These are phyloP conservation scores for Colaptes auratus DNA, from an alignment of 2,113 vertebrate species.

Conservation along the genomic window DNA sequence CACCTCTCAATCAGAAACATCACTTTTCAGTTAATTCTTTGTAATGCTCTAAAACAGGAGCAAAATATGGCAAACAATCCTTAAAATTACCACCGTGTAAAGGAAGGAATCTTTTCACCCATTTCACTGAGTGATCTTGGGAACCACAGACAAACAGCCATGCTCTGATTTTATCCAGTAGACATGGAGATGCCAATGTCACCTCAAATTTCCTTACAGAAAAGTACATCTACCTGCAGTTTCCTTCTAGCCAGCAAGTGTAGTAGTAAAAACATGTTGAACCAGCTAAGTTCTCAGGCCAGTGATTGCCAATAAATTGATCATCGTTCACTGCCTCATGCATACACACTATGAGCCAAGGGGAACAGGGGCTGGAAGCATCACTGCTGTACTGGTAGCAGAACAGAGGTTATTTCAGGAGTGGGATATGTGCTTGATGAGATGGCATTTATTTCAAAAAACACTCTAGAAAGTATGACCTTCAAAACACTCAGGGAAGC, in stretches of 20 bases:
- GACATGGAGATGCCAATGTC: neutral
- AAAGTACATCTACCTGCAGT: neutral
- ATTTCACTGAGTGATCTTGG: neutral
- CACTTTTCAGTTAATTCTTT: neutral
- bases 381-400: neutral
- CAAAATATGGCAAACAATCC: neutral
- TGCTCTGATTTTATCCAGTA: neutral
- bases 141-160: neutral
- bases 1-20: neutral
- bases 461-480: neutral
- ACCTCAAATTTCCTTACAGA: neutral
- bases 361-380: neutral
- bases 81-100: neutral
- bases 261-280: neutral
- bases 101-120: neutral
- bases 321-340: neutral
- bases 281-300: neutral
- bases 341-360: neutral
- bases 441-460: neutral
- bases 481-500: constrained; percentile 10
- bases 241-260: neutral
- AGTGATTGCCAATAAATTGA: neutral
- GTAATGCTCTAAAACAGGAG: neutral
- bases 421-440: neutral
- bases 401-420: neutral